Conservation (phyloP, 2,888 invertebrate genomes). For the Cheilosia variabilis region DNA sequence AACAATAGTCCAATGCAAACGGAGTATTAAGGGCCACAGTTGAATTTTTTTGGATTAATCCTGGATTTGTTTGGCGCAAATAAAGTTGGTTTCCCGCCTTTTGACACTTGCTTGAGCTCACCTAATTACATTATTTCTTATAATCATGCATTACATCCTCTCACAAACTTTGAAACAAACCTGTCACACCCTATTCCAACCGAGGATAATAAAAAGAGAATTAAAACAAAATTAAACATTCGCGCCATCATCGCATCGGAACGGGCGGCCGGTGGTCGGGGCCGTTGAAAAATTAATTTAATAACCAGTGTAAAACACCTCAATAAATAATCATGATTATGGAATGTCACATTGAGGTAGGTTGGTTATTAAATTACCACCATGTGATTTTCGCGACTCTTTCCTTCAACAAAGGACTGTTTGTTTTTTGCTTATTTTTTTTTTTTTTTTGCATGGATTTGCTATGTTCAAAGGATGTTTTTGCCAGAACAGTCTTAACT, state of each 20-base stretch:
- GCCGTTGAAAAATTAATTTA: slow-evolving; percentile 57
- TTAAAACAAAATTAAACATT: slow-evolving; percentile 33
- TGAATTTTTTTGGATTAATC: too few species aligned
- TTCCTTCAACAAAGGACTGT: background rate
- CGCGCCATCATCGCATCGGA: slow-evolving; percentile 7
- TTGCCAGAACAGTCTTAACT: background rate
- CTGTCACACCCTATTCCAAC: slow-evolving; percentile 2
- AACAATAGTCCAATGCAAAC: too few species aligned
- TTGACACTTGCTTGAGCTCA: too few species aligned
- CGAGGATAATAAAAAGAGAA: slow-evolving; percentile 3
- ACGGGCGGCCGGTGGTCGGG: background rate
- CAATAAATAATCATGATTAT: slow-evolving; percentile 83
- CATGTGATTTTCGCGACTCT: background rate
- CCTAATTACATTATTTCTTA: too few species aligned
- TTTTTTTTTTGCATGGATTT: slow-evolving; percentile 1
- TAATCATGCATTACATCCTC: too few species aligned
- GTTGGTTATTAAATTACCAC: slow-evolving; percentile 20
- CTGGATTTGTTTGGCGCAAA: too few species aligned
- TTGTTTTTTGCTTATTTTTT: background rate
- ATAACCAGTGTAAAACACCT: slow-evolving; percentile 79
- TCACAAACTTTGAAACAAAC: background rate
- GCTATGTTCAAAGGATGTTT: background rate
- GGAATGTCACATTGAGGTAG: slow-evolving; percentile 79
- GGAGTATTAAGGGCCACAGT: too few species aligned
- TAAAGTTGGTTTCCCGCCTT: too few species aligned